A percentile compares a stretch with the other conserved stretches of the same genome.
Evolutionary conservation across 2,888 invertebrate genomes (phyloP).

Genomic region (Rhabditophanes sp.): DNA sequence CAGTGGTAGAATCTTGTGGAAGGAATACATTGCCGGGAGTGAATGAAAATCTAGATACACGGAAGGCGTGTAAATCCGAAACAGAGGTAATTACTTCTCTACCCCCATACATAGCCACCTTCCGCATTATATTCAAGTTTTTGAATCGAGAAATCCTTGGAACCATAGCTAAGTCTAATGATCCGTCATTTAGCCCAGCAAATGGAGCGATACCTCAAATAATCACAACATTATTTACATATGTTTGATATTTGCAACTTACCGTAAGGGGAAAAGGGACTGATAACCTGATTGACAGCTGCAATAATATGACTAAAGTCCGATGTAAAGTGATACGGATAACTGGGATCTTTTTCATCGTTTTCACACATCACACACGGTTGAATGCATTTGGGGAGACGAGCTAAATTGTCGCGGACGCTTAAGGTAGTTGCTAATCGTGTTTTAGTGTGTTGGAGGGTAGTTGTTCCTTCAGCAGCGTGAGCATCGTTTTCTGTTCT

Average conservation of each 20-base stretch:
- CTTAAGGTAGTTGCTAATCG: too few species aligned
- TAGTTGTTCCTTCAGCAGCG: too few species aligned
- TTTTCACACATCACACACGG: slow-evolving; percentile 26
- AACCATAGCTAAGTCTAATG: slow-evolving; percentile 22
- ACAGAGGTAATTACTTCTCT: slow-evolving; percentile 21
- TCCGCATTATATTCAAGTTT: slow-evolving; percentile 38
- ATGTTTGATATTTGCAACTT: slow-evolving; percentile 30
- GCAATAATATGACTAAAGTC: slow-evolving; percentile 10
- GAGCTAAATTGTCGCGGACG: slow-evolving; percentile 15
- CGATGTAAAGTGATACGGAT: slow-evolving; percentile 22
- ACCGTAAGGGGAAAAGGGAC: slow-evolving; percentile 40
- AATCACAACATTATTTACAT: slow-evolving; percentile 3
- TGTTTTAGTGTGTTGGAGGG: too few species aligned
- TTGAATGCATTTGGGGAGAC: slow-evolving; percentile 26
- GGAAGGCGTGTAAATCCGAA: slow-evolving; percentile 29
- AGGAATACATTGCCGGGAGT: slow-evolving; percentile 20
- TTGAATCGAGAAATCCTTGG: slow-evolving; percentile 31
- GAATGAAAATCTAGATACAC: slow-evolving; percentile 34
- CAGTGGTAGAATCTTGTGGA: slow-evolving; percentile 19
- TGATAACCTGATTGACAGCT: slow-evolving; percentile 36
- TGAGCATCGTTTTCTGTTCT: too few species aligned
- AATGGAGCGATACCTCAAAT: slow-evolving; percentile 15
- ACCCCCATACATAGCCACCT: slow-evolving; percentile 41
- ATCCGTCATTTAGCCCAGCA: slow-evolving; percentile 34
- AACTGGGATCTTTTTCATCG: slow-evolving; percentile 9